These are phyloP conservation scores for Tetanocera ferruginea DNA, from an alignment of 2,888 invertebrate species.

Conservation along the genomic window DNA sequence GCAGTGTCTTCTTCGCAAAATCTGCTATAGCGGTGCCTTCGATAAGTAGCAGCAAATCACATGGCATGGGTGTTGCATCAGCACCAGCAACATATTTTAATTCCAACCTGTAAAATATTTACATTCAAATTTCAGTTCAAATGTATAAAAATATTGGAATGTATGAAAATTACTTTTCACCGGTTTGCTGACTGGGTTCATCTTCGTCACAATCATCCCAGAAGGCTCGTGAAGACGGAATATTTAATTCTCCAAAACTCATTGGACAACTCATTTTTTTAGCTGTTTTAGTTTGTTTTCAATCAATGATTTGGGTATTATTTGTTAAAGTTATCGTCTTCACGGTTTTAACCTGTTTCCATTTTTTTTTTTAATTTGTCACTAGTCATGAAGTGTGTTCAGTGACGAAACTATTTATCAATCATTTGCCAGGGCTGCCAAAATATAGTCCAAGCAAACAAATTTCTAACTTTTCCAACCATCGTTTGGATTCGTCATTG, in stretches of 20 bases:
- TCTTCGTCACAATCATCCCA: slow-evolving; percentile 69
- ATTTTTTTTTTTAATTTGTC: slow-evolving; percentile 2
- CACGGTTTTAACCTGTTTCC: not conserved
- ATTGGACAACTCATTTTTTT: slow-evolving; percentile 61
- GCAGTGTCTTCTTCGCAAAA: slow-evolving; percentile 56
- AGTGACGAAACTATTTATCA: not conserved
- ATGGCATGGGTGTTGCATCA: slow-evolving; percentile 40
- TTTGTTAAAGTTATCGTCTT: not conserved
- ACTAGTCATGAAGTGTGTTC: slow-evolving; percentile 23
- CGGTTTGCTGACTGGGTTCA: slow-evolving; percentile 51
- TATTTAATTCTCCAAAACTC: slow-evolving; percentile 67
- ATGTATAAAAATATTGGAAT: not conserved
- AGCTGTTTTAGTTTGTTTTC: not conserved
- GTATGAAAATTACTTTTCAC: slow-evolving; percentile 52
- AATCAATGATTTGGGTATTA: not conserved
- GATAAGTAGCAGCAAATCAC: slow-evolving; percentile 60
- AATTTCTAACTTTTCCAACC: not conserved
- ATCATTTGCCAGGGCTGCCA: not conserved
- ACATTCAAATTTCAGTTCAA: not conserved
- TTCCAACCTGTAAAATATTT: slow-evolving; percentile 49
- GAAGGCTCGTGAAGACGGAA: slow-evolving; percentile 68
- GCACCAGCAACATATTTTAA: slow-evolving; percentile 49
- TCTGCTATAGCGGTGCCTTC: slow-evolving; percentile 62
- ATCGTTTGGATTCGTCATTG: not conserved
- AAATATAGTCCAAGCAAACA: not conserved